Evolutionary conservation across 2,888 invertebrate species (phyloP), one percentile per base, ranked within the genome.

Genomic region (Penaeus monodon): DNA sequence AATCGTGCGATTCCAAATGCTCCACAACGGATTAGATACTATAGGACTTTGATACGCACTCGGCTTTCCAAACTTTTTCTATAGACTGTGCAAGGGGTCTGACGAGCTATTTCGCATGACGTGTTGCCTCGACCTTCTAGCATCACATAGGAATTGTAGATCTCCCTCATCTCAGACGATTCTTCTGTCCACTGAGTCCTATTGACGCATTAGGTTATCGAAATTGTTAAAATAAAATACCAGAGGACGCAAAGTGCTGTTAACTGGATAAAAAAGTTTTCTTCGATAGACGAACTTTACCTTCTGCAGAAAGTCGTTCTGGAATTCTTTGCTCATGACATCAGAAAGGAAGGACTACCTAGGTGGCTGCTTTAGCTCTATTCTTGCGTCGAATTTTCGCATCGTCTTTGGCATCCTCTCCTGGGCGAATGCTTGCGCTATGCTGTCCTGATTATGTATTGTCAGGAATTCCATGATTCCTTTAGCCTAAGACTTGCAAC

Each of bases 111-210:
- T 64, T 22, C 22, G 33, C 44, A 84, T 27, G 20, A 74, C 65
- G 29, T 24, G 57, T 77, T 77, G 33, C 57, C 64, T 17, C n/a
- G n/a, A n/a, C 84, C 84, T 44, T 84, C 76, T 2, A 77, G 38
- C 10, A 64, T 84, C 22, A 84, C 76, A 33, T 63, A 84, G n/a
- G 84, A 94, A 91, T 94, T 94, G 91, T 95, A 95, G 68, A 94
- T 93, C 22, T 95, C 95, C 88, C 92, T 92, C 33, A 94, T 91
- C 91, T n/a, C 93, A 94, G 27, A 93, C 92, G 92, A n/a, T 95
- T 94, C 6, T 93, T 92, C 84, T 92, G 91, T n/a, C 95, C 95
- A 95, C 76, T 92, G 92, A 0, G 94, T 94, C 91, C 94, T 94
- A 10, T 44, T 57, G 57, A 57, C 57, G 17, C 57, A 57, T 17